Evolutionary conservation across 2,797 vertebrate species (phyloP), one percentile per base, ranked within the genome.

Genomic region (Falco concolor): DNA sequence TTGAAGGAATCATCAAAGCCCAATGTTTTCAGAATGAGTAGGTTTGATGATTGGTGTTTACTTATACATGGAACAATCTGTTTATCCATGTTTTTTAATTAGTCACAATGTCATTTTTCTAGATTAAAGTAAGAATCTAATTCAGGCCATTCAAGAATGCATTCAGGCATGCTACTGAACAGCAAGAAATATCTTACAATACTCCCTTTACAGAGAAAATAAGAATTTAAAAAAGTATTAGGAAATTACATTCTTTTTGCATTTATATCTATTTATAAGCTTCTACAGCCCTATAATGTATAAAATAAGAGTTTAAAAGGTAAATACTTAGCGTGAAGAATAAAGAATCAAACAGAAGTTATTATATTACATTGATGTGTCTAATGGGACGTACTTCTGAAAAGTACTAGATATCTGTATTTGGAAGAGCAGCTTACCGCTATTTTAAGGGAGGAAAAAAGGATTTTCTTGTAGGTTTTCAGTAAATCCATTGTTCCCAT

Each of bases 231-330:
- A 27, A 42, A 42, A 40, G 1, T 44, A 65, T 57, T 50, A 50
- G 19, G 42, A 81, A 67, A 57, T 13, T 13, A 32, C 8, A 6
- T 61, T 42, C 4, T 56, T 34, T 63, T 53, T 42, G 8, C 40
- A 7, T 19, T 1, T 32, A 1, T 30, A 8, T 22, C 8, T 5
- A 12, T 8, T 7, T 7, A 24, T 12, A 40, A 56, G 6, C 12
- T 70, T 50, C 30, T 15, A 42, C 12, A 53, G 32, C 6, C 27
- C 45, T 38, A 14, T 2, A 67, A n/a, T 4, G 0, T 12, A 25
- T 13, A 50, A 78, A 75, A 9, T 4, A 56, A 40, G 8, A 84
- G 16, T 23, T 56, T 2, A 52, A 56, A 68, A 42, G 4, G 12
- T 17, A 85, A 93, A 28, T 22, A 52, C 30, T 87, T 77, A 63